phyloP scores from a whole-genome alignment of 1,140 invertebrate genomes.

The Yoshiicerus persimilis region DNA sequence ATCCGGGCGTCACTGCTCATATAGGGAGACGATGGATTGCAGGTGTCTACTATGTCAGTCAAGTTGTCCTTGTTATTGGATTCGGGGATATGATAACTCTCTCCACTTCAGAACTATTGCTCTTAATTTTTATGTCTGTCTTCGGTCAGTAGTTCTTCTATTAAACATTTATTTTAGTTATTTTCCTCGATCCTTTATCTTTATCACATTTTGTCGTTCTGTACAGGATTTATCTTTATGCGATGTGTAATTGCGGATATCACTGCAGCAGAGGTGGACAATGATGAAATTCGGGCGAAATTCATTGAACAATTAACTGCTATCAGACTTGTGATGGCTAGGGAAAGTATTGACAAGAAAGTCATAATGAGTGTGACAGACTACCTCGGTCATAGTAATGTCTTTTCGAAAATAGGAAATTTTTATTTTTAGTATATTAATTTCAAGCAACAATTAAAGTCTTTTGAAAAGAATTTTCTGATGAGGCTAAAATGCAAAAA shows the following conservation, averaged over 20 bases:
- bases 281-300: constrained; percentile 37
- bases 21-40: constrained; percentile 27
- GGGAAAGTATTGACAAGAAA: constrained; percentile 29
- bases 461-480: too few relatives aligned
- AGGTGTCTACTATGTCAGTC: constrained; percentile 40
- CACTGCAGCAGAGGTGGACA: constrained; percentile 44
- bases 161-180: background rate
- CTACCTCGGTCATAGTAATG: background rate
- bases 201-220: background rate
- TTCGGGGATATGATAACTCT: constrained; percentile 42
- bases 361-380: background rate
- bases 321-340: constrained; percentile 19
- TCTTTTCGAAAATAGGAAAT: too few relatives aligned
- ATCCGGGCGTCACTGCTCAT: background rate
- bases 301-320: constrained; percentile 24
- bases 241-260: constrained; percentile 43
- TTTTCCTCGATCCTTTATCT: background rate
- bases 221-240: constrained; percentile 39
- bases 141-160: constrained; percentile 34
- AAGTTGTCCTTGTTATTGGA: constrained; percentile 43
- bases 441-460: too few relatives aligned
- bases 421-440: too few relatives aligned
- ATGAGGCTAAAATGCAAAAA: too few relatives aligned
- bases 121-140: constrained; percentile 34
- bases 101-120: background rate